These are phyloP conservation scores for Thelaira solivaga DNA, from an alignment of 2,888 invertebrate species.

Conservation along the genomic window DNA sequence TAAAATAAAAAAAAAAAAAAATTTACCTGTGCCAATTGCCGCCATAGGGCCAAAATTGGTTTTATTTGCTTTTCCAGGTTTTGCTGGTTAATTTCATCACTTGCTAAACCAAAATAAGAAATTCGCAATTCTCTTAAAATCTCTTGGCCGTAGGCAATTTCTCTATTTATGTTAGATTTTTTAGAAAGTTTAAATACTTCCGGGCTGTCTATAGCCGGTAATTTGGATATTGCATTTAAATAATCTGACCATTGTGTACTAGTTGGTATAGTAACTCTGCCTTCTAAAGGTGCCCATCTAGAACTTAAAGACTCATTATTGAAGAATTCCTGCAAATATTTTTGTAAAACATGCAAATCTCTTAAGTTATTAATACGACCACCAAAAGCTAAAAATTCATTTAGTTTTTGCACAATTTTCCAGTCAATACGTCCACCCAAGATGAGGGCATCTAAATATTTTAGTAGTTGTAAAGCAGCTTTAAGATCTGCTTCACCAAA, in stretches of 20 bases:
- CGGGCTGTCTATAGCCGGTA: slow-evolving; percentile 75
- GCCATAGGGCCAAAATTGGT: slow-evolving; percentile 90
- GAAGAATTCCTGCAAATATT: slow-evolving; percentile 82
- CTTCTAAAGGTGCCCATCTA: slow-evolving; percentile 80
- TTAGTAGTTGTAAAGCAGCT: slow-evolving; percentile 82
- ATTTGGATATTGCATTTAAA: slow-evolving; percentile 70
- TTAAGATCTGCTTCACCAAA: slow-evolving; percentile 89
- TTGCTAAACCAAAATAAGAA: slow-evolving; percentile 66
- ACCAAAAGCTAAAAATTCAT: slow-evolving; percentile 89
- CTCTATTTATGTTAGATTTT: slow-evolving; percentile 73
- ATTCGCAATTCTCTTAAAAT: slow-evolving; percentile 72
- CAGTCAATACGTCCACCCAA: slow-evolving; percentile 79
- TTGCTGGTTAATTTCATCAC: slow-evolving; percentile 27
- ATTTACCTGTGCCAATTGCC: slow-evolving; percentile 81
- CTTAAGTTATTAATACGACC: slow-evolving; percentile 89
- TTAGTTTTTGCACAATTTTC: slow-evolving; percentile 86
- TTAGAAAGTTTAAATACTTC: slow-evolving; percentile 74
- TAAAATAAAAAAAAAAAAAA: too few species aligned
- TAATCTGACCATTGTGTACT: slow-evolving; percentile 74
- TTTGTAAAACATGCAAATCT: slow-evolving; percentile 78
- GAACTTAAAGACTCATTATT: slow-evolving; percentile 80
- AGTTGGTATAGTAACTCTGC: slow-evolving; percentile 72
- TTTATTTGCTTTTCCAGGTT: slow-evolving; percentile 80
- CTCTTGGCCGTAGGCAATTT: slow-evolving; percentile 71
- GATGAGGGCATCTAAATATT: slow-evolving; percentile 70